phyloP scores from a whole-genome alignment of 2,888 invertebrate species.

The Tineola bisselliella region DNA sequence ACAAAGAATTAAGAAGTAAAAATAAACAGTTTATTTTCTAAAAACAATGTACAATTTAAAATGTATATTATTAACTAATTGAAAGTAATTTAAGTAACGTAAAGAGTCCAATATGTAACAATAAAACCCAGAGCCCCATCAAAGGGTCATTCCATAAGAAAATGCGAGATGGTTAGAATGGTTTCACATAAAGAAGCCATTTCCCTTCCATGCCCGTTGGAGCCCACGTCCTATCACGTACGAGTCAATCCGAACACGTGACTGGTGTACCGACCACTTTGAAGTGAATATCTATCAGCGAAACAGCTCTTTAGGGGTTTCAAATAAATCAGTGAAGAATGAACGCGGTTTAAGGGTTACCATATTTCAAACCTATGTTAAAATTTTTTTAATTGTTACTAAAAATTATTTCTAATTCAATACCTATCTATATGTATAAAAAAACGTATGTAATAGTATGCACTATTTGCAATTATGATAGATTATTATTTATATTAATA shows the following conservation, averaged over 20 bases:
- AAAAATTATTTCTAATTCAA: too few relatives aligned
- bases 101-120: too few relatives aligned
- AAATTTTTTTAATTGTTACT: too few relatives aligned
- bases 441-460: too few relatives aligned
- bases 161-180: background rate
- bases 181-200: slow-evolving; percentile 11
- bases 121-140: background rate
- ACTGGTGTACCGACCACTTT: slow-evolving; percentile 23
- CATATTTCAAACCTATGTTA: background rate
- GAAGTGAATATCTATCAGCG: slow-evolving; percentile 34
- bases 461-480: too few relatives aligned
- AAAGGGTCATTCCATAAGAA: background rate
- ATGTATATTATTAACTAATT: too few relatives aligned
- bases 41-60: too few relatives aligned
- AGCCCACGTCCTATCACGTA: slow-evolving; percentile 23
- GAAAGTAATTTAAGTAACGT: too few relatives aligned
- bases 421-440: too few relatives aligned
- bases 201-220: slow-evolving; percentile 2
- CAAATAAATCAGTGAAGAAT: slow-evolving; percentile 18
- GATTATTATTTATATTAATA: too few relatives aligned
- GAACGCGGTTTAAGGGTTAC: background rate
- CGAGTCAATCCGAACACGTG: slow-evolving; percentile 28
- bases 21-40: too few relatives aligned
- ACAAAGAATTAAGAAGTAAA: too few relatives aligned
- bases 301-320: slow-evolving; percentile 28